Evolutionary conservation across 1,140 invertebrate species (phyloP), one percentile per base, ranked within the genome.

Genomic region (Venturia canescens): DNA sequence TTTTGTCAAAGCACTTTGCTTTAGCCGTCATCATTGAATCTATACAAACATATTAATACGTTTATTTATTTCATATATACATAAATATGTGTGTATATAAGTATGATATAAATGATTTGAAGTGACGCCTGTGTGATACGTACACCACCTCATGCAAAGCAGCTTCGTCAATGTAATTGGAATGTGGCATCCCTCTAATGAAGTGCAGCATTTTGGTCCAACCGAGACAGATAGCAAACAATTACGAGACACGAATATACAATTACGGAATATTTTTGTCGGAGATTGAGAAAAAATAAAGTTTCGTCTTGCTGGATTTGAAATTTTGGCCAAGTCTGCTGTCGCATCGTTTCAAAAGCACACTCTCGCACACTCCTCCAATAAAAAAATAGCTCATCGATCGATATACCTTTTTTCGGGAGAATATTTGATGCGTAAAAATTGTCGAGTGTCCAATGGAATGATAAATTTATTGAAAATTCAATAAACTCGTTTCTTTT

Each of bases 111-210:
- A 44, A 44, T 80, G 34, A 57, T 75, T 80, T 78, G 75, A 66
- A 66, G 57, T 38, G 70, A 67, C 78, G 79, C 79, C 82, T 83
- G 84, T 82, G 87, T n/a, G n/a, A n/a, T n/a, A 72, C 50, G 89
- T 85, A 13, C 13, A 44, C 38, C 38, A 84, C 87, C 87, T 91
- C 86, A 89, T 86, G 85, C 91, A 91, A 91, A 75, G 71, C 71
- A 57, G 90, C 90, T 91, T 91, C 90, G 88, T 91, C 90, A 91
- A 91, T 91, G 90, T 91, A 91, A 90, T 91, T 91, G 90, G 89
- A 91, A 91, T 91, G 90, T 91, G 87, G 89, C 89, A 91, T 91
- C 90, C 89, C 88, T 89, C 78, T 79, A 90, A 89, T 89, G 85
- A 91, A 91, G 88, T 90, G 89, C 89, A 90, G 89, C 89, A 91